These are phyloP conservation scores for Drosophila saltans DNA, from an alignment of 1,140 invertebrate species.

Conservation along the genomic window DNA sequence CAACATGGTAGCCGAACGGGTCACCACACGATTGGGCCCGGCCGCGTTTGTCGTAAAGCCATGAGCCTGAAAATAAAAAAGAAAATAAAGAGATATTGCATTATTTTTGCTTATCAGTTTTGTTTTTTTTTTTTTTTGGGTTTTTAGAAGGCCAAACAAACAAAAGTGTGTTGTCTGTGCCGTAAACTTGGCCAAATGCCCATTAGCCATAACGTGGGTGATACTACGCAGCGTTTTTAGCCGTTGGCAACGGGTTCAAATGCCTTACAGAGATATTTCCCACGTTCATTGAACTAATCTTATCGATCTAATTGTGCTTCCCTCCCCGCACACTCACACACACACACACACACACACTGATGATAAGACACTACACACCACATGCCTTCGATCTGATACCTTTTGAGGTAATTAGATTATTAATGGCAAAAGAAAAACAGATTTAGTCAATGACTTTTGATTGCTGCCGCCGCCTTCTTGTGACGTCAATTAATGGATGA, in stretches of 20 bases:
- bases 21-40: conserved; percentile 84
- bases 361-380: conserved; percentile 30
- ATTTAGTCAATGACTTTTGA: conserved; percentile 27
- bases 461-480: not conserved
- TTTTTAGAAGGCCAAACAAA: conserved; percentile 54
- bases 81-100: not conserved
- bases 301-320: conserved; percentile 15
- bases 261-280: conserved; percentile 20
- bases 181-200: conserved; percentile 61
- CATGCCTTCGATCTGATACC: not conserved
- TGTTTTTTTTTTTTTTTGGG: not conserved
- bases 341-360: not conserved
- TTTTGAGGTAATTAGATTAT: conserved; percentile 1
- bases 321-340: too few species aligned
- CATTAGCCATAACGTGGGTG: conserved; percentile 7
- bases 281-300: conserved; percentile 71
- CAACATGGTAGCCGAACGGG: conserved; percentile 85
- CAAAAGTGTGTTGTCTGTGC: conserved; percentile 15
- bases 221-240: conserved; percentile 54
- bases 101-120: not conserved
- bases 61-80: conserved; percentile 61
- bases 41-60: conserved; percentile 73
- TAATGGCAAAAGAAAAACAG: conserved; percentile 31
- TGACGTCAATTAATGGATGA: conserved; percentile 25
- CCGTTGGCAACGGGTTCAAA: conserved; percentile 53